phyloP scores from a whole-genome alignment of 2,888 invertebrate genomes.

The Netelia fuscicornis region DNA sequence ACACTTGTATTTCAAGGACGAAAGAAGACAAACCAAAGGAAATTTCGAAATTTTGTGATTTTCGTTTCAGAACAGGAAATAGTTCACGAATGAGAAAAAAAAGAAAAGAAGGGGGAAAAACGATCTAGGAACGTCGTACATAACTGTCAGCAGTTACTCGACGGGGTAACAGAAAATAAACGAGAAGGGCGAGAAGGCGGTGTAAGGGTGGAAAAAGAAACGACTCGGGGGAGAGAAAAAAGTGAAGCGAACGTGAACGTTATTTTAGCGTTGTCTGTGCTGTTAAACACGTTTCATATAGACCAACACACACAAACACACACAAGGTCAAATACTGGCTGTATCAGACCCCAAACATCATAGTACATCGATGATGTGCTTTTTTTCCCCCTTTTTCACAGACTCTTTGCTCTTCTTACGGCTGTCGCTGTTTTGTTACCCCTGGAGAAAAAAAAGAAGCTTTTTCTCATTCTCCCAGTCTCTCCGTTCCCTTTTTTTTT shows the following conservation, averaged over 20 bases:
- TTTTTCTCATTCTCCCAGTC: background rate
- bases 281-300: constrained; percentile 27
- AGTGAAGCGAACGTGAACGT: background rate
- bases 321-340: background rate
- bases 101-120: background rate
- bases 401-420: constrained; percentile 23
- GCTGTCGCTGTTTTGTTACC: constrained; percentile 36
- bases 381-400: constrained; percentile 28
- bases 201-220: background rate
- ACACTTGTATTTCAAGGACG: too few relatives aligned
- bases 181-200: background rate
- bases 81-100: too few relatives aligned
- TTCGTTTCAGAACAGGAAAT: too few relatives aligned
- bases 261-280: constrained; percentile 17
- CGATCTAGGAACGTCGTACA: background rate
- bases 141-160: background rate
- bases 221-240: background rate
- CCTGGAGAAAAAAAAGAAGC: background rate
- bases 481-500: constrained; percentile 17
- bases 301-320: background rate
- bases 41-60: too few relatives aligned
- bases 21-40: too few relatives aligned
- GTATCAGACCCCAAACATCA: background rate
- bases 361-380: background rate
- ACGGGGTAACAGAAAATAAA: background rate